Conservation (phyloP, 2,113 vertebrate species). For the Callionymus lyra region DNA sequence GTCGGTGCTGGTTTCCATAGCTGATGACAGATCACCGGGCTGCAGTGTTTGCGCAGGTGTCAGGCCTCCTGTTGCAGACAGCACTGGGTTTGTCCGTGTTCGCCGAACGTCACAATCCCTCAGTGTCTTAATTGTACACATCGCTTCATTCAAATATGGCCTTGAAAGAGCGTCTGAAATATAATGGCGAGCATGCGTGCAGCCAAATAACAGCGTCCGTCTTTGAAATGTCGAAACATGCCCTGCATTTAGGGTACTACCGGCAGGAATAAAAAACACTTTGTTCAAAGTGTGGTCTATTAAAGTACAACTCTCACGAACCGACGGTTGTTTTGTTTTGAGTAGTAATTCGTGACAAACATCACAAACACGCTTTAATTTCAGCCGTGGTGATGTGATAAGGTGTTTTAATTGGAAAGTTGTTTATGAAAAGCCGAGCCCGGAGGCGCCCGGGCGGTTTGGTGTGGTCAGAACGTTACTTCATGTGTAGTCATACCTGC, state of each 20-base stretch:
- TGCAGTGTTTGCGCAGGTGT: constrained; percentile 79
- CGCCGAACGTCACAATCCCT: constrained; percentile 54
- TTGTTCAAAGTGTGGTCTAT: constrained; percentile 27
- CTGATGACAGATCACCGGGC: constrained; percentile 75
- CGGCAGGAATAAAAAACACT: constrained; percentile 22
- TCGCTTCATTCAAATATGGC: constrained; percentile 47
- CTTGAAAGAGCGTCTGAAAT: constrained; percentile 58
- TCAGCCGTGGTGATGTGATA: constrained; percentile 26
- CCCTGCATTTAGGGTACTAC: constrained; percentile 28
- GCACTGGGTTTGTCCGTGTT: constrained; percentile 59
- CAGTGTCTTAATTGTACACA: constrained; percentile 57
- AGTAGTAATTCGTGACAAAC: constrained; percentile 22
- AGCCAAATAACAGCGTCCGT: constrained; percentile 39
- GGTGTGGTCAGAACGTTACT: constrained; percentile 37
- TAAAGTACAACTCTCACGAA: constrained; percentile 35
- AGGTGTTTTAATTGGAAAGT: constrained; percentile 45
- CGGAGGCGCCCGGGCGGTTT: constrained; percentile 26
- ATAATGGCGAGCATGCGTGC: constrained; percentile 33
- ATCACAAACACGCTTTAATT: constrained; percentile 32
- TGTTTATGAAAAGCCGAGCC: constrained; percentile 30
- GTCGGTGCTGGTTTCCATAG: constrained; percentile 72
- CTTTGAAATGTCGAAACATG: constrained; percentile 46
- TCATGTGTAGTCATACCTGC: constrained; percentile 32
- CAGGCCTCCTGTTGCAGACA: constrained; percentile 67
- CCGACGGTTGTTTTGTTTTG: constrained; percentile 21